These are phyloP conservation scores for Hexactinellida sp. DNA, from an alignment of 37 sponge, comb jelly and placozoan genomes.

Conservation along the genomic window DNA sequence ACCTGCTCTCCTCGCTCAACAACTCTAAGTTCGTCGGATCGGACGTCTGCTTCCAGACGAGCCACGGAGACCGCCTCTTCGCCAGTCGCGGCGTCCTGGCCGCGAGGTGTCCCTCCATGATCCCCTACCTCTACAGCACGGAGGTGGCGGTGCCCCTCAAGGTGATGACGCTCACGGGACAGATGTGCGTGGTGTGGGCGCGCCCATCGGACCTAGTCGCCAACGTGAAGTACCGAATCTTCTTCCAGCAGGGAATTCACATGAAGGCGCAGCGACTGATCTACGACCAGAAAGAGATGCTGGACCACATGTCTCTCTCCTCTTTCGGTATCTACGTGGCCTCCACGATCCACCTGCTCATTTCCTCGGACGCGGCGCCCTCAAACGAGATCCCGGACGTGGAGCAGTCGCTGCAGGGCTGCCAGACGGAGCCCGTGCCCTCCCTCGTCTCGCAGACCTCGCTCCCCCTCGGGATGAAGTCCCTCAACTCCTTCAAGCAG, in stretches of 20 bases:
- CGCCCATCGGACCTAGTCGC: constrained; percentile 22
- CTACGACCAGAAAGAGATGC: neutral
- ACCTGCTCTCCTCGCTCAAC: constrained; percentile 14
- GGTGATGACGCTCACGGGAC: constrained; percentile 24
- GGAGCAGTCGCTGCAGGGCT: neutral
- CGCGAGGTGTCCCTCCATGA: constrained; percentile 23
- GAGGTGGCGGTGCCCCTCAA: constrained; percentile 42
- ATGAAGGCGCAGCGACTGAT: constrained; percentile 23
- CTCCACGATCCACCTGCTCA: constrained; percentile 27
- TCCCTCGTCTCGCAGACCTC: constrained; percentile 3
- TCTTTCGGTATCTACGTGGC: constrained; percentile 1
- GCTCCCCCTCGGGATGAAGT: neutral
- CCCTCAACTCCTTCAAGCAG: neutral
- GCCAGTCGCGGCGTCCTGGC: constrained; percentile 42
- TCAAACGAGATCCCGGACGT: neutral
- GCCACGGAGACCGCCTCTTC: constrained; percentile 28
- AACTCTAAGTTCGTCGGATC: constrained; percentile 24
- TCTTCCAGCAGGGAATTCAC: constrained; percentile 22
- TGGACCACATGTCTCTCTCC: constrained; percentile 3
- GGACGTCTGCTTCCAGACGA: constrained; percentile 41
- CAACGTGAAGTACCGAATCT: constrained; percentile 40
- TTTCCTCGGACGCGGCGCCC: neutral
- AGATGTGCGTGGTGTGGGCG: constrained; percentile 14
- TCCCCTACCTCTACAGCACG: constrained; percentile 30
- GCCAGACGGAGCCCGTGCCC: neutral